Base-by-base conservation (phyloP, 2,888 invertebrate genomes). In the Buathra laborator region DNA sequence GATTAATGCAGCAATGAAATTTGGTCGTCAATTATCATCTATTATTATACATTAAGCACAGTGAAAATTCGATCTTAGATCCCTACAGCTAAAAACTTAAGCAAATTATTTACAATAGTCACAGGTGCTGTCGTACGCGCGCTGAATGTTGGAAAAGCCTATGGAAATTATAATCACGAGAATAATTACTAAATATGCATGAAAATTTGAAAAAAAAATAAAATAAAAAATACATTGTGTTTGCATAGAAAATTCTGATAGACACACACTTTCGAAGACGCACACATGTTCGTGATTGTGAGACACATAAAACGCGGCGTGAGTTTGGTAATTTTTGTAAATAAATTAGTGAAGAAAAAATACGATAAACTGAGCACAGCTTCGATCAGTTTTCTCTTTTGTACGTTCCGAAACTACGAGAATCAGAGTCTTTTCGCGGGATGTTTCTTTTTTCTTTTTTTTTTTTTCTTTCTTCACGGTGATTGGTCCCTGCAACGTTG, bases 91-190 rank as follows among this genome's bases (percentile, higher is more conserved):
- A 24, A 24, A 72, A 86, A 86, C 86, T 88, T 87, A 87, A 80
- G 87, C 87, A 88, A 89, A 89, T 89, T 90, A 83, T 85, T 66
- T 83, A 83, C 83, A 85, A 80, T 59, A 29, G 59, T 29, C 59
- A 59, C 29, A 62, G 32, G n/a, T 62, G 19, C 9, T 56, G 19
- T 56, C 24, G 12, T 24, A 56, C 56, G 24, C 56, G 24, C 56
- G 56, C 10, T 24, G 12, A 10, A 56, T 19, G 24, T 12, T 24
- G 12, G 10, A 12, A 3, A 37, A 51, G 70, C 67, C 6, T 19
- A 32, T 4, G 32, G 1, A 37, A 51, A n/a, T 43, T 7, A 56
- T n/a, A 24, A 44, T 59, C 9, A 19, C 12, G 24, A 16, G 7
- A 10, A 44, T 43, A 24, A 10, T 37, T 0, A 37, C 48, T 67